Conservation (phyloP, 2,888 invertebrate genomes). For the Dugesia japonica region DNA sequence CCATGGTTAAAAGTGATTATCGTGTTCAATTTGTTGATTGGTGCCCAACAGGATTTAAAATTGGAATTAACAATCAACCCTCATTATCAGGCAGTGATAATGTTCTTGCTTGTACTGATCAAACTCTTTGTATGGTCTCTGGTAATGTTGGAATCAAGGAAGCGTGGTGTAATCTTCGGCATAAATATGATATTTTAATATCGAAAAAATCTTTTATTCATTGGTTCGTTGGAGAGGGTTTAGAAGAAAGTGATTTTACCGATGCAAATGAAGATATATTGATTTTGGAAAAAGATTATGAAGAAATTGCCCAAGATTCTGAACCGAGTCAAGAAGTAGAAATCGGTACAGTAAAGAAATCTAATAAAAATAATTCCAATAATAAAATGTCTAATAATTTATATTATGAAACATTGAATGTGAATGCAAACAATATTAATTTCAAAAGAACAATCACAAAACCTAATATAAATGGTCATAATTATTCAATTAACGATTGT, state of each 20-base stretch:
- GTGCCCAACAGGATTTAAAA: slow-evolving; percentile 34
- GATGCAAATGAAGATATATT: slow-evolving; percentile 69
- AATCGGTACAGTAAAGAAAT: neutral
- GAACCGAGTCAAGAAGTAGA: slow-evolving; percentile 21
- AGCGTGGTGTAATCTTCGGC: slow-evolving; percentile 64
- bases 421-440: neutral
- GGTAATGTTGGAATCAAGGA: slow-evolving; percentile 78
- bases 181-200: slow-evolving; percentile 59
- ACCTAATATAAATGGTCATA: neutral
- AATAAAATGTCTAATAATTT: neutral
- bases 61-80: slow-evolving; percentile 31
- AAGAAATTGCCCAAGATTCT: slow-evolving; percentile 44
- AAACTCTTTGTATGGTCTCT: slow-evolving; percentile 69
- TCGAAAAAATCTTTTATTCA: slow-evolving; percentile 70
- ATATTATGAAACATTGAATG: neutral
- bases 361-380: neutral
- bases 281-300: slow-evolving; percentile 48
- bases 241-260: slow-evolving; percentile 66
- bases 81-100: slow-evolving; percentile 42
- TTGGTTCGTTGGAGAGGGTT: slow-evolving; percentile 67
- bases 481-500: neutral
- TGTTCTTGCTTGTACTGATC: slow-evolving; percentile 55
- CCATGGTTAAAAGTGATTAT: slow-evolving; percentile 29
- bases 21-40: slow-evolving; percentile 32
- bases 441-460: neutral